Base-by-base conservation (phyloP, 2,888 invertebrate genomes). In the Drosophila quinaria region DNA sequence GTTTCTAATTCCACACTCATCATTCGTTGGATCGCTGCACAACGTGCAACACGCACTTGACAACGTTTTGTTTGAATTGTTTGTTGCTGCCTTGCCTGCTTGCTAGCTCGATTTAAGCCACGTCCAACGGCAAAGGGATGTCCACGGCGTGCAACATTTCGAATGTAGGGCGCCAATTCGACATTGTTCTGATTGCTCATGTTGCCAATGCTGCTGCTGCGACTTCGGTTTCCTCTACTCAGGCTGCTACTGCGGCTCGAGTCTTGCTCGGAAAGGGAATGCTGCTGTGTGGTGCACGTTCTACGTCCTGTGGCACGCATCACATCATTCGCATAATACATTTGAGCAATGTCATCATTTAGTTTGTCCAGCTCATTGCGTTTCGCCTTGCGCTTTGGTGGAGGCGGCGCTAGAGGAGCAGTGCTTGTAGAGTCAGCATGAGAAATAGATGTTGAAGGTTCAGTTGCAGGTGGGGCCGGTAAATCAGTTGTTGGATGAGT, bases 321-420 rank as follows among this genome's bases (percentile, higher is more conserved):
- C 1, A 95, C 95, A 1, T 91, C 92, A 52, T 95, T 93, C 52
- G 94, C 93, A 49, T 95, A 95, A 72, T 95, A 94, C 94, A 95
- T 95, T 49, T 95, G 94, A 17, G 94, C 93, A 54, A 95, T 94
- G 75, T 95, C 95, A 44, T 94, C 95, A 74, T 95, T 95, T 0
- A 95, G 90, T 80, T 94, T 93, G 69, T 95, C 95, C 35, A 95
- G 81, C 71, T 95, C 95, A 65, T 74, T 90, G 4, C 89, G 87
- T 71, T 95, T 95, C 44, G 73, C n/a, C 78, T 13, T 51, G 44
- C 70, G 64, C 68, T 95, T 95, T 47, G 76, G 87, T n/a, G 49
- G 55, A 1, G 51, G 47, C 13, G 37, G 33, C 10, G 17, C 13
- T 6, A 37, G 13, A 13, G 25, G 15, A 22, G 22, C 31, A 22